Conservation (phyloP, 2,888 invertebrate genomes). For the Amaurobius ferox region DNA sequence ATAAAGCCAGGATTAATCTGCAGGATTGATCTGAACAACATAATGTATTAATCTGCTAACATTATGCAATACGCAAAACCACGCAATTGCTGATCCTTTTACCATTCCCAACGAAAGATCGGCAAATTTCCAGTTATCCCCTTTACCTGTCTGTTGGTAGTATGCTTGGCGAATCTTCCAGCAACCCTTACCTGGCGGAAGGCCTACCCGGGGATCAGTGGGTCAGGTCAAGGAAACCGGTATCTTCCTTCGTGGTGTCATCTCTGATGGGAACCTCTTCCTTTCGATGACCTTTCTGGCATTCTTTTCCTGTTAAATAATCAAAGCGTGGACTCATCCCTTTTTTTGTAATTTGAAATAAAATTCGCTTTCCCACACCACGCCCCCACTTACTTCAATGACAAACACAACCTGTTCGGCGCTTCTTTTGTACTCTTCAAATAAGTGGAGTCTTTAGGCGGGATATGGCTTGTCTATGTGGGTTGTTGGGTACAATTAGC, state of each 20-base stretch:
- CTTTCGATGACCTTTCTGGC: conserved; percentile 60
- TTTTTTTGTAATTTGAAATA: conserved; percentile 13
- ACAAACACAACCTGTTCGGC: background rate
- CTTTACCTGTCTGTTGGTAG: no score
- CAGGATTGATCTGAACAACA: no score
- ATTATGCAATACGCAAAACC: background rate
- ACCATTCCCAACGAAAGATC: background rate
- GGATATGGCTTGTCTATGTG: background rate
- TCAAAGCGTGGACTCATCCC: conserved; percentile 42
- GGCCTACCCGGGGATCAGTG: conserved; percentile 54
- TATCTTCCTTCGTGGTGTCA: conserved; percentile 69
- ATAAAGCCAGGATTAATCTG: no score
- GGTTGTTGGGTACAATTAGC: background rate
- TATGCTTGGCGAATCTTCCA: background rate
- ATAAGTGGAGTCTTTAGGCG: background rate
- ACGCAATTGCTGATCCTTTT: background rate
- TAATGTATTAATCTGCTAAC: no score
- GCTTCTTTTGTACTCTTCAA: background rate
- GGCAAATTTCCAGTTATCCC: no score
- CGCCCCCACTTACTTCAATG: background rate
- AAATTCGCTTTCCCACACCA: background rate
- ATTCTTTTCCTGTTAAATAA: conserved; percentile 59
- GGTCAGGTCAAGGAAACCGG: conserved; percentile 72
- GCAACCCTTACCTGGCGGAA: conserved; percentile 63
- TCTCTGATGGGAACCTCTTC: conserved; percentile 68